Evolutionary conservation across 1,140 invertebrate genomes (phyloP), one percentile per base, ranked within the genome.

Genomic region (Campoletis sonorensis): DNA sequence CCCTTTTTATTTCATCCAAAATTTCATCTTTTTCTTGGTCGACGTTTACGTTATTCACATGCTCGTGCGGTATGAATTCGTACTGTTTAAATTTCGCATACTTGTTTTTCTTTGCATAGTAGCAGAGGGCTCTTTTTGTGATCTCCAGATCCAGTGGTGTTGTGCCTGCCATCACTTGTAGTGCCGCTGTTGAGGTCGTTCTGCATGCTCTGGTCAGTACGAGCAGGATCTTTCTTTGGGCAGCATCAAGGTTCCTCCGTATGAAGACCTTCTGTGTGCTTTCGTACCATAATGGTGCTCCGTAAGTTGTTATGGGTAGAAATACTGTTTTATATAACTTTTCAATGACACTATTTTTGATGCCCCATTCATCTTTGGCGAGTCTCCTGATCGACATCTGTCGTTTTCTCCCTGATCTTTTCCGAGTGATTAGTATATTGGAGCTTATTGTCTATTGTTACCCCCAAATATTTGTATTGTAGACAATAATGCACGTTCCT

Each of bases 401-500:
- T 64, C 18, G 21, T 64, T 3, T 70, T 80, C 0, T 1, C 27
- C 4, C 49, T 78, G 0, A 77, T 21, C 0, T 61, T 21, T 27
- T 61, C 8, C 0, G 81, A 45, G 26, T 85, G 84, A 0, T 1
- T 10, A 0, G 11, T 58, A 16, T 82, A 71, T 0, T 7, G 75
- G 0, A 84, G 7, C 13, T 78, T 18, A 16, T 45, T 64, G 3
- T 76, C 82, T 8, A 85, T 16, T 2, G 7, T 16, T 0, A 86
- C 30, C 0, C 84, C 84, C 3, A 85, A 64, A 67, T 86, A 86
- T 27, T 64, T 83, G 80, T 68, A 0, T 16, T 27, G 30, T 0
- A 26, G 61, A 0, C 16, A 64, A 30, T 51, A 73, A 18, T 33
- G 33, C 5, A 85, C 64, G 0, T 13, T n/a, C 0, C 67, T 78